Percentiles rank a stretch among this genome's conserved stretches.
These are phyloP conservation scores for Laupala kohalensis DNA, from an alignment of 1,140 invertebrate genomes.

Conservation along the genomic window DNA sequence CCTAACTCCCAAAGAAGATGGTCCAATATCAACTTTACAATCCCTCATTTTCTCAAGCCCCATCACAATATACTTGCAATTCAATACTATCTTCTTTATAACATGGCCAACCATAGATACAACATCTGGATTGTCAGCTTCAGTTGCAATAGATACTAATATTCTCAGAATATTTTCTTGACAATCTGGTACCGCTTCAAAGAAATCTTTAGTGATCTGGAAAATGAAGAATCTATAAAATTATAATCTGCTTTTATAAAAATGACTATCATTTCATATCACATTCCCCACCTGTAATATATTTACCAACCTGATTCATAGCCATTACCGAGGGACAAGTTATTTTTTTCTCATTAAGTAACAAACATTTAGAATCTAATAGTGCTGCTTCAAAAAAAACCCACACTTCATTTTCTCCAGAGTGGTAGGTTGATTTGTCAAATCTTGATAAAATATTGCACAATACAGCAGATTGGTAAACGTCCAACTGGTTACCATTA, in stretches of 20 bases:
- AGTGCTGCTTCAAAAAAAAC: not conserved
- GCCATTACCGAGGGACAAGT: slow-evolving; percentile 3
- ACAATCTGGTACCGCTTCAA: not conserved
- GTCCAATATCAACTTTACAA: not conserved
- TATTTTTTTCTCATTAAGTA: not conserved
- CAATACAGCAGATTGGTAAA: not conserved
- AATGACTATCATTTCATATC: not conserved
- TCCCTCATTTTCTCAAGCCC: slow-evolving; percentile 1
- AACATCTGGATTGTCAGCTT: slow-evolving; percentile 8
- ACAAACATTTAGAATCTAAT: not conserved
- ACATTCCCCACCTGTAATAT: not conserved
- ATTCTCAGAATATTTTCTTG: not conserved
- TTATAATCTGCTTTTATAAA: not conserved
- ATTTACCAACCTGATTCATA: slow-evolving; percentile 3
- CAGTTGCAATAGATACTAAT: not conserved
- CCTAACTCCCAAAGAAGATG: not conserved
- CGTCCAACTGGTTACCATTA: not conserved
- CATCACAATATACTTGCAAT: not conserved
- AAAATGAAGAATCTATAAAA: not conserved
- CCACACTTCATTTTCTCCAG: not conserved
- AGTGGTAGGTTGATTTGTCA: not conserved
- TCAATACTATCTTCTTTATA: slow-evolving; percentile 2
- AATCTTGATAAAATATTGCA: not conserved
- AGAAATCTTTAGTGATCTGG: slow-evolving; percentile 5
- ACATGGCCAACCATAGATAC: not conserved